Conservation (phyloP, 2,797 vertebrate genomes). For the Passerculus sandwichensis region DNA sequence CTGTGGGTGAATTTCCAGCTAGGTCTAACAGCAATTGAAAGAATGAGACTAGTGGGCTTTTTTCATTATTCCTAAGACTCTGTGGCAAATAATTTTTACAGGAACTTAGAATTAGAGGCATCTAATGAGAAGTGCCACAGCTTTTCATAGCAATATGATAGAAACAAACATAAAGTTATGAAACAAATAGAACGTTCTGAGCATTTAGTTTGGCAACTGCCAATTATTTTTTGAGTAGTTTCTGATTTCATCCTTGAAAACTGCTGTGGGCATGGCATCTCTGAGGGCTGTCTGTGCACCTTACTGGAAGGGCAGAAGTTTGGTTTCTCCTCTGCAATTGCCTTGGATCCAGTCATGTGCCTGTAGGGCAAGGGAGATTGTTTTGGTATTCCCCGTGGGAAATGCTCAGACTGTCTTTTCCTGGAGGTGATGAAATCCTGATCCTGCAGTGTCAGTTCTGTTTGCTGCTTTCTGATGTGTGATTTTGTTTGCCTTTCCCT, state of each 20-base stretch:
- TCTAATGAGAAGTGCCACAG: neutral
- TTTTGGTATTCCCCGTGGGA: neutral
- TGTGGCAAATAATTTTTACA: neutral
- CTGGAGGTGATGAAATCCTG: slow-evolving; percentile 14
- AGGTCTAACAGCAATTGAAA: neutral
- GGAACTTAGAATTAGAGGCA: neutral
- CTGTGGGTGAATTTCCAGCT: neutral
- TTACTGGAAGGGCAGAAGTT: neutral
- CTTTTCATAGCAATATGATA: neutral
- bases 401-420: neutral
- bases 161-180: neutral
- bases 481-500: neutral
- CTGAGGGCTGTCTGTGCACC: neutral
- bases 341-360: neutral
- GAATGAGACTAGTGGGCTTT: neutral
- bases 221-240: neutral
- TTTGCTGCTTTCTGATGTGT: neutral
- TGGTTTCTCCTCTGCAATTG: neutral
- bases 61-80: neutral
- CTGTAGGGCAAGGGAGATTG: neutral
- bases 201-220: neutral
- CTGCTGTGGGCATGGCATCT: neutral
- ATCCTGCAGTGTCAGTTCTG: neutral
- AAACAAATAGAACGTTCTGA: neutral
- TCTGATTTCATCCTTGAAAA: neutral